Base-by-base conservation (phyloP, 2,113 vertebrate species). In the Clarias magur region DNA sequence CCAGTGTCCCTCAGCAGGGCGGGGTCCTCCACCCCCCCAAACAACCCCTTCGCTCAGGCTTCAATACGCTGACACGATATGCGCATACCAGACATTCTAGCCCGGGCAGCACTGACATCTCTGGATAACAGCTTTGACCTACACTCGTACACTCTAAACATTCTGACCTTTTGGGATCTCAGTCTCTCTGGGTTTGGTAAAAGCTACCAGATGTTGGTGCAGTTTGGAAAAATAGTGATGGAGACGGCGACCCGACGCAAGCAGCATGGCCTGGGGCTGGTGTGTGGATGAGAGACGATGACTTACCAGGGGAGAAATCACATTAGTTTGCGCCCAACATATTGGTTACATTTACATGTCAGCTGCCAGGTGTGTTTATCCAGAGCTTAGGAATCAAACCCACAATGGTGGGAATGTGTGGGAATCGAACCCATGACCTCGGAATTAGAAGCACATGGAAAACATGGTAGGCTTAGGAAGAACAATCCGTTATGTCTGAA, bases 141-240 rank as follows among this genome's bases (percentile, higher is more conserved):
- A 82, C 68, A 70, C 23, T 38, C 80, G 34, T 27, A 38, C n/a
- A 65, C 27, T 34, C 27, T 34, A 83, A 83, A 83, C 80, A 83
- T 34, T 56, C 38, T 25, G 53, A 86, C 65, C 63, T 81, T 48
- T 25, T 7, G 48, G 57, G 73, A 21, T 25, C 34, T 73, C n/a
- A 9, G 17, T 72, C 86, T 82, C 78, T 59, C 15, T 25, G 30
- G 53, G 78, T 68, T 80, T 13, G 70, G 78, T 86, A 78, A 87
- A 83, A 83, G 80, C 86, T 76, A 87, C 83, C 86, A 87, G 86
- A 87, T 87, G 86, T 83, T 75, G 79, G 59, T 56, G 59, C 12
- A 56, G 42, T 72, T 86, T 21, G 60, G n/a, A 82, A 85, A 85
- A 79, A 68, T 70, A 68, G 54, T 38, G 76, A 80, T 57, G 53